Base-by-base conservation (phyloP, 92 coral and sea anemone genomes). In the Heteractis magnifica region DNA sequence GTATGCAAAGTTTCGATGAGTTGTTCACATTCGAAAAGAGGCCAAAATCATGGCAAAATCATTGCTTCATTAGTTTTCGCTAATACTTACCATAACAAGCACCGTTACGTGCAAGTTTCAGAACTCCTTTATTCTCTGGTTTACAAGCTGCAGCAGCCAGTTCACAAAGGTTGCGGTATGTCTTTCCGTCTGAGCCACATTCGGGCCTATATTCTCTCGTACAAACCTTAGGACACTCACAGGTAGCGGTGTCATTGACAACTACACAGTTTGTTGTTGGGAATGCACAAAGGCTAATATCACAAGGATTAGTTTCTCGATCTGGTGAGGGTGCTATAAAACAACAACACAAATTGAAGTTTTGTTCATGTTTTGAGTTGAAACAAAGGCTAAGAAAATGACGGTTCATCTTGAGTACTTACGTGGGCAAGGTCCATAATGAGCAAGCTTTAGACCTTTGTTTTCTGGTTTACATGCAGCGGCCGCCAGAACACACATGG, bases 141-240 rank as follows among this genome's bases (percentile, higher is more conserved):
- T 88, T 91, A 70, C 98, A 94, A 11, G 97, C 90, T 41, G 87
- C 93, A 18, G 80, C 87, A 26, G 91, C 92, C 84, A 94, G 21
- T n/a, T 64, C 53, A 70, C 98, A 94, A 68, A 76, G 15, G 72
- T 93, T 94, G 4, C 89, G 52, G 60, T 94, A 93, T 0, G 97
- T 92, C 23, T 59, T 90, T 58, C 80, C 92, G 51, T 94, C 90
- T 14, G 93, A 86, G 9, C 93, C 98, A 78, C 98, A 95, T 8
- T 92, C 95, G 4, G 98, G 98, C 13, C 13, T 71, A 23, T 79
- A 85, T 20, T 84, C 87, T 0, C 26, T 12, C 13, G 95, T 85
- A 65, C 98, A 95, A 2, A 26, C 77, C 50, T 79, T 80, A 64
- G 59, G 80, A 70, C 98, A 95, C 75, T 76, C 86, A 51, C 98